Percentiles rank a stretch among this genome's conserved stretches.
Evolutionary conservation across 2,113 vertebrate species (phyloP).

Genomic region (Podilymbus podiceps): DNA sequence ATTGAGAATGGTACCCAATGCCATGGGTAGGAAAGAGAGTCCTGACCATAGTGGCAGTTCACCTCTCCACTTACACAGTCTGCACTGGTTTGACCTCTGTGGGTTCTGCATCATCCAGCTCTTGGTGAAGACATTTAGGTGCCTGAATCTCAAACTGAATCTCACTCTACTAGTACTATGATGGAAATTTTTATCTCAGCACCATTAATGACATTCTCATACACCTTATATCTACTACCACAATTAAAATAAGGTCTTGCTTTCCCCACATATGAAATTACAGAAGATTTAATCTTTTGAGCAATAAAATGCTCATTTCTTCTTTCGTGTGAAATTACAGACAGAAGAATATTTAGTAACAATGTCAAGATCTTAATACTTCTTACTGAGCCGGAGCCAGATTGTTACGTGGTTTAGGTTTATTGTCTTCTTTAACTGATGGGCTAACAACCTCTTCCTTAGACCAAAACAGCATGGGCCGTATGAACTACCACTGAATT

Average conservation of each 20-base stretch:
- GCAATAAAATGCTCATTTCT: neutral
- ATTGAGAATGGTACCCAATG: neutral
- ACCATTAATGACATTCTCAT: neutral
- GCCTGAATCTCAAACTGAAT: neutral
- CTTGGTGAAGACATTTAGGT: neutral
- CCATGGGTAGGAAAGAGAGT: neutral
- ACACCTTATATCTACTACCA: neutral
- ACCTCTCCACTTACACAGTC: neutral
- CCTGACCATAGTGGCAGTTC: neutral
- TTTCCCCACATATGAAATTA: neutral
- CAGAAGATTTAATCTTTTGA: neutral
- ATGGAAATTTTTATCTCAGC: neutral
- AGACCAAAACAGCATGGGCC: neutral
- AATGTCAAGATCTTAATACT: neutral
- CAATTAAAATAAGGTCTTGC: neutral
- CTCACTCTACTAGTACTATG: neutral
- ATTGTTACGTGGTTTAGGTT: neutral
- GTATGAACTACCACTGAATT: neutral
- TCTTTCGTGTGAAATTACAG: neutral
- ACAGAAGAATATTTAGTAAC: neutral
- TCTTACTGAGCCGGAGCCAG: neutral
- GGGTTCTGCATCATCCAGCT: neutral
- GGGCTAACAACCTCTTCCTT: neutral
- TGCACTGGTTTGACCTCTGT: neutral
- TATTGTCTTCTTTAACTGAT: neutral